Base-by-base conservation (phyloP, 1,140 invertebrate species). In the Drosophila nigrodunni region DNA sequence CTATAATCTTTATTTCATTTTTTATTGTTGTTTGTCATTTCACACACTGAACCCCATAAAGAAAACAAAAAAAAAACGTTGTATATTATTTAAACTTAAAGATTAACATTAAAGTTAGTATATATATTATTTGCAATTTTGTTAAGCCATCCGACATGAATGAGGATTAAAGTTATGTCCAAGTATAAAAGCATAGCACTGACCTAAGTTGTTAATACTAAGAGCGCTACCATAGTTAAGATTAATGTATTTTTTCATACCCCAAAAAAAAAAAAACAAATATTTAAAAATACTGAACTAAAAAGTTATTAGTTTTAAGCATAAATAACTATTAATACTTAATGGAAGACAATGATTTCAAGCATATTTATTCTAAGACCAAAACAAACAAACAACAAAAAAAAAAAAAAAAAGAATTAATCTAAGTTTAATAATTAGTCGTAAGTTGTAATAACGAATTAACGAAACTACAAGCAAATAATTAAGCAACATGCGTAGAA, bases 281-380 rank as follows among this genome's bases (percentile, higher is more conserved):
- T 47, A 60, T 37, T 15, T 55, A 37, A 35, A 50, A 25, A 52
- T 15, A 25, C 25, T 55, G 46, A 74, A 34, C 57, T 62, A 39
- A 68, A 60, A 74, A 60, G 57, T 61, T 74, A 61, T 81, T 81
- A 50, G n/a, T 49, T 30, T 47, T 88, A 89, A 78, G 77, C 35
- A 49, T 58, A 54, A 44, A 60, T 69, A 66, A 80, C 57, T 73
- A 54, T 13, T 57, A 80, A 35, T 65, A 80, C 39, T n/a, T 65
- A 61, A 77, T 88, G 85, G 83, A 88, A 82, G 83, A 88, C 83
- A 89, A 87, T 87, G 82, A 88, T 87, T 74, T 49, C 64, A 49
- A 57, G 62, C 62, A 67, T 85, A 86, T 74, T 76, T 85, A 85
- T 34, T 57, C 59, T 83, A 83, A 80, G 81, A 60, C 39, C 13